Base-by-base conservation (phyloP, 2,113 vertebrate species). In the Trematomus loennbergii region DNA sequence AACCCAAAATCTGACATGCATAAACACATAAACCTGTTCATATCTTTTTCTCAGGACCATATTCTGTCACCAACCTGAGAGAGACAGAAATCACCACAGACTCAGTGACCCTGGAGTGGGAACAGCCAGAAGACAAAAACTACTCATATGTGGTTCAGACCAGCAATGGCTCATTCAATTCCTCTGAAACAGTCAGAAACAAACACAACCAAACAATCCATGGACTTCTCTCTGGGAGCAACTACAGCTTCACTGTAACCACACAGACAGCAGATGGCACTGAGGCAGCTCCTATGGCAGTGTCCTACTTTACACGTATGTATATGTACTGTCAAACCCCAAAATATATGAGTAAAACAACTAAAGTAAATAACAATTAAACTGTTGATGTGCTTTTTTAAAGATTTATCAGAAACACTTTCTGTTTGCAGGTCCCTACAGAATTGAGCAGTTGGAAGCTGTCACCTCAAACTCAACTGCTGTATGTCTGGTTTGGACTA, bases 221-320 rank as follows among this genome's bases (percentile, higher is more conserved):
- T 8, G 58, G 46, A 20, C 91, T 94, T 40, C 16, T 15, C 20
- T 89, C 93, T 43, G 93, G 92, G 40, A 90, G 46, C 75, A 90
- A 83, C 61, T 92, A 91, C 89, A 91, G 3, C 76, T 92, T 92
- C 78, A 90, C 50, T 12, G 90, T 94, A 64, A 89, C 53, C 11
- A 87, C 91, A 18, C 77, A 57, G 57, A 81, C 88, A 75, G 43
- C 9, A 72, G 85, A 91, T 78, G 80, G 81, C 84, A 92, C 91
- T 58, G 2, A 13, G 54, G 74, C 93, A 55, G 18, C 22, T 45
- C 60, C 91, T 20, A 45, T n/a, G 67, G 82, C 48, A 1, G 60
- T 66, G 58, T 88, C 61, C 33, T 83, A 66, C 46, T 90, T 81
- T 45, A 94, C 92, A 79, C 71, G 93, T 94, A 88, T 10, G 92